These are phyloP conservation scores for Drosophila kepulauana DNA, from an alignment of 1,140 invertebrate species.

Conservation along the genomic window DNA sequence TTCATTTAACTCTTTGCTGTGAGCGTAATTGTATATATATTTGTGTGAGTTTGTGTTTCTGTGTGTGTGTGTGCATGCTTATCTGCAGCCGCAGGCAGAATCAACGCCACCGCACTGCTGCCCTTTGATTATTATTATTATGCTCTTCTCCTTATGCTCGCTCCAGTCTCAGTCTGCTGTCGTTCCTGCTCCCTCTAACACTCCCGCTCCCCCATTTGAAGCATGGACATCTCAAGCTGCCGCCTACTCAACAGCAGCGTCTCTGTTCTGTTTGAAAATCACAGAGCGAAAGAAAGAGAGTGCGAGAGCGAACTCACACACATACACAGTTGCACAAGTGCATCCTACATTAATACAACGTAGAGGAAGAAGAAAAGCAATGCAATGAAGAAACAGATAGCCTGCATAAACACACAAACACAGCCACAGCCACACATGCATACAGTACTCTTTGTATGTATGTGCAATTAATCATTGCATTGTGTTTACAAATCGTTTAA, in stretches of 20 bases:
- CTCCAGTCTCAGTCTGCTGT: background rate
- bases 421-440: background rate
- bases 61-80: slow-evolving; percentile 36
- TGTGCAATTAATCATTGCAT: slow-evolving; percentile 43
- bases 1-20: slow-evolving; percentile 42
- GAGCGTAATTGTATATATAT: background rate
- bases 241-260: slow-evolving; percentile 41
- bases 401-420: slow-evolving; percentile 6
- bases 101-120: slow-evolving; percentile 29
- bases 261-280: slow-evolving; percentile 44
- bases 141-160: slow-evolving; percentile 18
- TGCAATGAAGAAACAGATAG: slow-evolving; percentile 29
- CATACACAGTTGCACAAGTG: slow-evolving; percentile 15
- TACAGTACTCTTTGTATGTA: background rate
- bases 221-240: slow-evolving; percentile 30
- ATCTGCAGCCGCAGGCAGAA: slow-evolving; percentile 43
- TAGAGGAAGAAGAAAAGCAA: slow-evolving; percentile 8
- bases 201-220: background rate
- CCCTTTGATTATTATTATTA: slow-evolving; percentile 51
- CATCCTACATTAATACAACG: slow-evolving; percentile 30
- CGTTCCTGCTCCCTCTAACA: slow-evolving; percentile 4
- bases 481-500: slow-evolving; percentile 55
- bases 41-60: background rate
- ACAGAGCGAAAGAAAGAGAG: slow-evolving; percentile 21
- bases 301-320: slow-evolving; percentile 28